phyloP scores from a whole-genome alignment of 1,140 invertebrate species.

The Leptinotarsa undecemlineata region DNA sequence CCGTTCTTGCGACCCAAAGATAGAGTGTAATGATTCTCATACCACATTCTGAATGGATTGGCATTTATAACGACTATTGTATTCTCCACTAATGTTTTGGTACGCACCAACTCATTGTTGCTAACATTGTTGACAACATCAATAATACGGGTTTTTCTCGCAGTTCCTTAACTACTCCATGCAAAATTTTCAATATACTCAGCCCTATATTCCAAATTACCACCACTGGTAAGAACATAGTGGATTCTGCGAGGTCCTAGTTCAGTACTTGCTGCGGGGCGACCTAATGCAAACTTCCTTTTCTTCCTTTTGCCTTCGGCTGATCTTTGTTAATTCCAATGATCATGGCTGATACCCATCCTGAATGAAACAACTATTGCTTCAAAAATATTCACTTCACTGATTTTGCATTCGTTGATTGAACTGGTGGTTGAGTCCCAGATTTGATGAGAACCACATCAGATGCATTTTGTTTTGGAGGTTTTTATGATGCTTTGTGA shows the following conservation, averaged over 20 bases:
- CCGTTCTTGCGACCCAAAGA: conserved; percentile 96
- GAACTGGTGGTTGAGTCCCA: too few species aligned
- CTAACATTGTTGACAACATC: conserved; percentile 99
- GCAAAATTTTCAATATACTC: conserved; percentile 95
- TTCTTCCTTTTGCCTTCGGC: conserved; percentile 98
- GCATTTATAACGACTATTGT: conserved; percentile 95
- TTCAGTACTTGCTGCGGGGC: conserved; percentile 98
- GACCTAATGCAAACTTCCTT: conserved; percentile 98
- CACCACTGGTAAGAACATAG: conserved; percentile 91
- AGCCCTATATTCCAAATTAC: conserved; percentile 95
- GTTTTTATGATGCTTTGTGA: too few species aligned
- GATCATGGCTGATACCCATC: conserved; percentile 97
- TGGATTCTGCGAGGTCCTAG: conserved; percentile 90
- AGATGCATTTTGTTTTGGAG: too few species aligned
- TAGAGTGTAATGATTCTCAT: conserved; percentile 93
- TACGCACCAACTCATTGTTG: conserved; percentile 98
- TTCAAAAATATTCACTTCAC: too few species aligned
- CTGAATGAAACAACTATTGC: too few species aligned
- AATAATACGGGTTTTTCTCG: conserved; percentile 96
- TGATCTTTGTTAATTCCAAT: conserved; percentile 97
- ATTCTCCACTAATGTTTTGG: conserved; percentile 99
- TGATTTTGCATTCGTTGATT: too few species aligned
- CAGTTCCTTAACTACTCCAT: conserved; percentile 95
- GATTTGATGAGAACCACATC: too few species aligned
- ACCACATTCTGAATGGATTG: conserved; percentile 98